Evolutionary conservation across 2,113 vertebrate species (phyloP).

Genomic region (Oxyura jamaicensis): DNA sequence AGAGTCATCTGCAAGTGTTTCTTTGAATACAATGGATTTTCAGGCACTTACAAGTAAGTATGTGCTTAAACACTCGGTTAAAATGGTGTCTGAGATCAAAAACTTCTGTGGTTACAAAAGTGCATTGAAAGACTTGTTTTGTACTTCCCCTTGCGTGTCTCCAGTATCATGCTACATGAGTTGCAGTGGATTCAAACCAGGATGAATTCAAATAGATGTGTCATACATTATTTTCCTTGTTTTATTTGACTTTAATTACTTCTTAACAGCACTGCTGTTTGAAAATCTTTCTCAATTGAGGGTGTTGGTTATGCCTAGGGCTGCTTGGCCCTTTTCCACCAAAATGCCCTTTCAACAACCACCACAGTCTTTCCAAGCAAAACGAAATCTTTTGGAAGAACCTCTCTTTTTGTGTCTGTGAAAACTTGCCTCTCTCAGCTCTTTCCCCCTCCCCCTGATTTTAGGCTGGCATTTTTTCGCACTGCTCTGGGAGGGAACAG

Average conservation of each 20-base stretch:
- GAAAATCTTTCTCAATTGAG: constrained; percentile 42
- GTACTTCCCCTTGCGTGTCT: background rate
- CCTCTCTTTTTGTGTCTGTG: background rate
- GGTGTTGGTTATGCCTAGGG: constrained; percentile 53
- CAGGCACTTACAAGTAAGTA: background rate
- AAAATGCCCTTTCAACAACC: constrained; percentile 43
- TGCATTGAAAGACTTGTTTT: background rate
- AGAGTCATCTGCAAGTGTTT: background rate
- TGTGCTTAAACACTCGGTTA: background rate
- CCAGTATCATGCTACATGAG: background rate
- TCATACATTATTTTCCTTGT: constrained; percentile 36
- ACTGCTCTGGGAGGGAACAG: background rate
- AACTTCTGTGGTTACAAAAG: background rate
- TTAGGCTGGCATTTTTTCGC: background rate
- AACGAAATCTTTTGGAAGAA: background rate
- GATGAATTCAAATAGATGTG: constrained; percentile 35
- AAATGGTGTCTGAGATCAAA: background rate
- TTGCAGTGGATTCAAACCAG: background rate
- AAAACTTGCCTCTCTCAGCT: background rate
- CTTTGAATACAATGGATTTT: background rate
- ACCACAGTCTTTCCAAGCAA: constrained; percentile 3
- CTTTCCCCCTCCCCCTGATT: background rate
- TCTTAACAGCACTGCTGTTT: constrained; percentile 24
- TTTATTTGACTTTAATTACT: constrained; percentile 64
- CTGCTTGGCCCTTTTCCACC: constrained; percentile 40